Evolutionary conservation across 2,113 vertebrate species (phyloP), one percentile per base, ranked within the genome.

Genomic region (Psophia crepitans): DNA sequence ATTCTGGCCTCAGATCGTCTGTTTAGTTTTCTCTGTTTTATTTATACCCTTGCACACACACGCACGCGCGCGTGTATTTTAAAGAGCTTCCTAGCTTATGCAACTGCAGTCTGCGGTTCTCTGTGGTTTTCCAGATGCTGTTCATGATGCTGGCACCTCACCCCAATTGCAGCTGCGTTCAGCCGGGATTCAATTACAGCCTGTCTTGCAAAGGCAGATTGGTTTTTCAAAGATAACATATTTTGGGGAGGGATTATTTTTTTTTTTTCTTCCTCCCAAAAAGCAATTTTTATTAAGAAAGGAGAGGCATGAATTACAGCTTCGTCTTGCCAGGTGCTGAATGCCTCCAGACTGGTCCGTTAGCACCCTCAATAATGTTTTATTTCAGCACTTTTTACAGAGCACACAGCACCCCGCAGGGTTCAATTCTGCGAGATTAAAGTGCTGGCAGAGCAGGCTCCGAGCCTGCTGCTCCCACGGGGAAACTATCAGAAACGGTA

Each of bases 121-220:
- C 95, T 93, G 71, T 83, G 89, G 90, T 90, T 97, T 98, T 93
- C 96, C 96, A 95, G 95, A 95, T 91, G 86, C 97, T 93, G 85
- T 33, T 77, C 87, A 88, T 96, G 96, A 92, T 0, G 65, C 89
- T 96, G 96, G 97, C 96, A 97, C 80, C 94, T 97, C 96, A 97
- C 95, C 93, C 89, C 93, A 86, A 92, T 32, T 84, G 96, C 97
- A 97, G 97, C 96, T 94, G 98, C 91, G 53, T 97, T 98, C 97
- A 97, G 95, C 96, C 95, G 96, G 96, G 96, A 97, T 97, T 98
- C 97, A 98, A 97, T 98, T 97, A 97, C 73, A 93, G 95, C 68
- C 51, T 83, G 83, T 75, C 91, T 97, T 80, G 84, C 90, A 79
- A 91, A 93, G 66, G 75, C 78, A 96, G 97, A 95, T 94, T 97